phyloP scores from a whole-genome alignment of 1,140 invertebrate genomes.

The Trigoniulus corallinus region DNA sequence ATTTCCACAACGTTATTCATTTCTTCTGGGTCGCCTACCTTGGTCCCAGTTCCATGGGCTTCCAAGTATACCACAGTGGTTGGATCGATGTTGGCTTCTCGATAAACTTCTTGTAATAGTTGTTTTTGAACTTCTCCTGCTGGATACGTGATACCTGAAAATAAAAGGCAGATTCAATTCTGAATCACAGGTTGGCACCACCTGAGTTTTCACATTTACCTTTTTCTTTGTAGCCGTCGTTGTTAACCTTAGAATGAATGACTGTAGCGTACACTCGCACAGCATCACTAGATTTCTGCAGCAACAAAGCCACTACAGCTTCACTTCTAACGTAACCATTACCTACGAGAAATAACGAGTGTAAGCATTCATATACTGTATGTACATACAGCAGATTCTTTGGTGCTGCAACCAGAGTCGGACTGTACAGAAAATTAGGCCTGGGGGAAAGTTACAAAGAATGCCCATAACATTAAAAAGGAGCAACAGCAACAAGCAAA shows the following conservation, averaged over 20 bases:
- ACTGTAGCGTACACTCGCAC: constrained; percentile 35
- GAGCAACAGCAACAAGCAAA: too few species aligned
- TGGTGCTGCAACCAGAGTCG: neutral
- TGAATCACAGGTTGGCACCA: neutral
- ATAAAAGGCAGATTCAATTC: neutral
- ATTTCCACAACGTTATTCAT: constrained; percentile 32
- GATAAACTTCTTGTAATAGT: constrained; percentile 23
- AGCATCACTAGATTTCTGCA: constrained; percentile 32
- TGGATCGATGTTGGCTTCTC: constrained; percentile 23
- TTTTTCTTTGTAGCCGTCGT: constrained; percentile 36
- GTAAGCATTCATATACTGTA: too few species aligned
- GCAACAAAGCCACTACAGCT: constrained; percentile 32
- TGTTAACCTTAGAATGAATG: constrained; percentile 37
- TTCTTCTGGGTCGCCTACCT: constrained; percentile 38
- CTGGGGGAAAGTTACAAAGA: neutral
- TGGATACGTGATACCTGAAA: constrained; percentile 28
- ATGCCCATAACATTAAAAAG: neutral
- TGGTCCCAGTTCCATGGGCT: constrained; percentile 40
- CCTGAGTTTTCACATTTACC: constrained; percentile 10
- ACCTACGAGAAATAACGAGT: neutral
- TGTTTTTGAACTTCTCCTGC: constrained; percentile 18
- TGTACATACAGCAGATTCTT: too few species aligned
- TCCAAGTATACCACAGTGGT: constrained; percentile 32
- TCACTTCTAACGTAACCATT: constrained; percentile 27
- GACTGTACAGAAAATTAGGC: neutral